Conservation (phyloP, 2,797 vertebrate genomes). For the Danio albolineatus region DNA sequence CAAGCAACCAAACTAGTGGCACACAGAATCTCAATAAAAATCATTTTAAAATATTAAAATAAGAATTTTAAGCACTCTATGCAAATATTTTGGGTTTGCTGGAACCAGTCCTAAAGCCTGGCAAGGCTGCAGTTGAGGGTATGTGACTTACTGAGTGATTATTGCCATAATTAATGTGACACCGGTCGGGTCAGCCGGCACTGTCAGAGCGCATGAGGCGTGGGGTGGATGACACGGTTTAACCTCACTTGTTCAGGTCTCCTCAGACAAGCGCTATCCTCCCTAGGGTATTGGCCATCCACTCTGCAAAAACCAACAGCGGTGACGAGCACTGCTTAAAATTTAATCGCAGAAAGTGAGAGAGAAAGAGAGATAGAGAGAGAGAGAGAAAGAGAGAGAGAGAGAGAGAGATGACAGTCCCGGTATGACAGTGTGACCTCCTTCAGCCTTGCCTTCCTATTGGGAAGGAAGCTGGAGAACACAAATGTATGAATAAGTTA, state of each 20-base stretch:
- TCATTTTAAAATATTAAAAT: not conserved
- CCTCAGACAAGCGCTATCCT: slow-evolving; percentile 56
- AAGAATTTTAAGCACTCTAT: slow-evolving; percentile 15
- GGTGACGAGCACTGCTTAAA: slow-evolving; percentile 58
- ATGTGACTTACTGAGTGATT: slow-evolving; percentile 58
- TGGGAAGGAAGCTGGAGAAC: slow-evolving; percentile 4
- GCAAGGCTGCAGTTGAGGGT: slow-evolving; percentile 23
- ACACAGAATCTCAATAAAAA: no score
- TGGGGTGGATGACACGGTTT: slow-evolving; percentile 60
- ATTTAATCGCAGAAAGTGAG: slow-evolving; percentile 50
- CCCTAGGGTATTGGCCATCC: slow-evolving; percentile 51
- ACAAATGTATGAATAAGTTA: slow-evolving; percentile 35
- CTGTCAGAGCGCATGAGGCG: slow-evolving; percentile 62
- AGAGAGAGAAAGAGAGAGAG: slow-evolving; percentile 15
- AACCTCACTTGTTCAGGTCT: slow-evolving; percentile 63
- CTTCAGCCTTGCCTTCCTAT: slow-evolving; percentile 9
- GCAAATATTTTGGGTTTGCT: slow-evolving; percentile 22
- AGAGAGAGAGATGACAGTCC: not conserved
- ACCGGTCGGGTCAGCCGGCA: slow-evolving; percentile 56
- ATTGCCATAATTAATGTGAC: slow-evolving; percentile 67
- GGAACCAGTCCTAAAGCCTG: slow-evolving; percentile 10
- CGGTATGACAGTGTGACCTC: slow-evolving; percentile 22
- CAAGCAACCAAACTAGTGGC: no score
- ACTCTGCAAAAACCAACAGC: slow-evolving; percentile 61
- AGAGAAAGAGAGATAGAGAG: slow-evolving; percentile 20